These are phyloP conservation scores for Rhaphigaster nebulosa DNA, from an alignment of 2,888 invertebrate species.

Conservation along the genomic window DNA sequence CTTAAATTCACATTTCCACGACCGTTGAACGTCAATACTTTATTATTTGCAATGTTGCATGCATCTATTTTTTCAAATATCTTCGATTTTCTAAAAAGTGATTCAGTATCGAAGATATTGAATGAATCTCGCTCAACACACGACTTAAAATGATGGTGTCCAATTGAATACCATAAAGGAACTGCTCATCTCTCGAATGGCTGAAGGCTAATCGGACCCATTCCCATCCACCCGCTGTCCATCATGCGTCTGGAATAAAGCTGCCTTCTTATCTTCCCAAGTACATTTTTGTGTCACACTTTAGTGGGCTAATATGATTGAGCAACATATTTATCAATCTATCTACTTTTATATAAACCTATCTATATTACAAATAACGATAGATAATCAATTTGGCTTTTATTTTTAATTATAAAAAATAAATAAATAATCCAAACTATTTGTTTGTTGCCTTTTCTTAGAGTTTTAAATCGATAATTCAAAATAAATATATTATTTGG, in stretches of 20 bases:
- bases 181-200: neutral
- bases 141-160: neutral
- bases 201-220: neutral
- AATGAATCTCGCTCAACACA: neutral
- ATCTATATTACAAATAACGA: too few relatives aligned
- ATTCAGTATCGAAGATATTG: neutral
- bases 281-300: neutral
- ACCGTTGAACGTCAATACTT: neutral
- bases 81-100: neutral
- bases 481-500: too few relatives aligned
- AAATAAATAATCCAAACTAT: too few relatives aligned
- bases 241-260: neutral
- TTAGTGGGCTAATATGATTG: neutral
- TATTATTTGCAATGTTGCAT: neutral
- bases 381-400: too few relatives aligned
- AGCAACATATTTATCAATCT: neutral
- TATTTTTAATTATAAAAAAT: too few relatives aligned
- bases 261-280: neutral
- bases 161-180: neutral
- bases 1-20: neutral
- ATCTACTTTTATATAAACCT: too few relatives aligned
- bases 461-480: too few relatives aligned
- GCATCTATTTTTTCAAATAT: neutral
- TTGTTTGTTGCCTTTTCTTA: too few relatives aligned
- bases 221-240: neutral